These are phyloP conservation scores for Asarcornis scutulata DNA, from an alignment of 2,113 vertebrate species.

Conservation along the genomic window DNA sequence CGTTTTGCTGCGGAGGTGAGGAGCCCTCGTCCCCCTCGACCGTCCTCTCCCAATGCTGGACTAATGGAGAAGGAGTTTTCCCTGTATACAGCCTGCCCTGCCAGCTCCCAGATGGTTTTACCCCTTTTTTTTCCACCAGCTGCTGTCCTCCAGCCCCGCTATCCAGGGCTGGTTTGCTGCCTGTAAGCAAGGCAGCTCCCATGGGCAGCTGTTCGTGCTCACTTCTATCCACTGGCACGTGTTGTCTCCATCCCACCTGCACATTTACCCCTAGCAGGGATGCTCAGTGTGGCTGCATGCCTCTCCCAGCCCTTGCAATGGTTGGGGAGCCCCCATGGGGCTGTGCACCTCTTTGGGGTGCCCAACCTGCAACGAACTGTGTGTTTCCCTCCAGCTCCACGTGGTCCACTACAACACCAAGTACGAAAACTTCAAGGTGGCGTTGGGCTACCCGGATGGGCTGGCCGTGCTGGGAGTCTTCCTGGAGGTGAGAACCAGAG, in stretches of 20 bases:
- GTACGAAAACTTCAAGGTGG: conserved; percentile 52
- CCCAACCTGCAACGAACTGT: rapidly evolving
- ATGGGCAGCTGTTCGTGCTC: neutral
- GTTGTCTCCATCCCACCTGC: neutral
- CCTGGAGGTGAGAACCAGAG: conserved; percentile 67
- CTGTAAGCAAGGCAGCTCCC: rapidly evolving
- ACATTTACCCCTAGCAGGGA: neutral
- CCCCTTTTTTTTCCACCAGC: neutral
- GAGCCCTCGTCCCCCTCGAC: neutral
- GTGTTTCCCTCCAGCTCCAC: conserved; percentile 71
- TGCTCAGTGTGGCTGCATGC: rapidly evolving
- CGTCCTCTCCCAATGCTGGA: rapidly evolving
- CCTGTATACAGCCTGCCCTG: conserved; percentile 23
- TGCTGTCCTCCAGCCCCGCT: neutral
- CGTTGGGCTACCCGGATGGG: conserved; percentile 66
- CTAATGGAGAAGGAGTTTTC: conserved; percentile 9
- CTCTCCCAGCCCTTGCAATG: neutral
- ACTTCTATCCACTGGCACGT: neutral
- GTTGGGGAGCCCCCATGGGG: neutral
- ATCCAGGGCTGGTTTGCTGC: neutral
- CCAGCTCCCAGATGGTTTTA: neutral
- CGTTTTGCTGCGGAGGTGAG: conserved; percentile 79
- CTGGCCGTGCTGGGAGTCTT: conserved; percentile 78
- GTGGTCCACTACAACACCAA: conserved; percentile 79
- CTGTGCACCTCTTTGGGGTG: neutral